A percentile compares a stretch with the other conserved stretches of the same genome.
Evolutionary conservation across 2,113 vertebrate species (phyloP).

Genomic region (Aphelocoma coerulescens): DNA sequence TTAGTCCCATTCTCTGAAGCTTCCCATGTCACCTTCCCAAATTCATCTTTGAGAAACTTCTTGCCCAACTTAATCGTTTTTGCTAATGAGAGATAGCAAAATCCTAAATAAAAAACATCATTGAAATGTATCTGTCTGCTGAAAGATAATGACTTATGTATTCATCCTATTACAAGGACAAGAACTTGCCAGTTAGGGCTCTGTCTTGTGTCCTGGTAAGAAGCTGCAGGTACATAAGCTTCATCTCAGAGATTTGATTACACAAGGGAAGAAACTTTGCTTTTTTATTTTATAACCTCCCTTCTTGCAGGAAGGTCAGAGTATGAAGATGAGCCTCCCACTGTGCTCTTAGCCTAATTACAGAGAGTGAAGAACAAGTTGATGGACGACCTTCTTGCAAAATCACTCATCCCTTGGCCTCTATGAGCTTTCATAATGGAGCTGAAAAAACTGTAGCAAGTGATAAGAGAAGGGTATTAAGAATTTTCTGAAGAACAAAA

Average conservation of each 20-base stretch:
- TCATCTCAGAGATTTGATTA: background rate
- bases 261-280: background rate
- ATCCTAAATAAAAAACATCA: background rate
- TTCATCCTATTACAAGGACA: background rate
- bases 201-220: background rate
- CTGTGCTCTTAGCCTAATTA: conserved; percentile 40
- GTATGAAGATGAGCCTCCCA: conserved; percentile 25
- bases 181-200: background rate
- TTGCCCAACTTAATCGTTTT: background rate
- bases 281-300: background rate
- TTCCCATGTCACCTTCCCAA: background rate
- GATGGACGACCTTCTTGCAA: conserved; percentile 9
- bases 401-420: conserved; percentile 7
- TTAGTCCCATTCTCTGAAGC: background rate
- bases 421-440: background rate
- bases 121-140: background rate
- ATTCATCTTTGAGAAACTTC: background rate
- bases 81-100: background rate
- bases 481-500: background rate
- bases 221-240: background rate
- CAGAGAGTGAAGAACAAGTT: background rate
- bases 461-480: background rate
- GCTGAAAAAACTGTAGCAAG: background rate
- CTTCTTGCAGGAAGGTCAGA: conserved; percentile 8
- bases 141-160: background rate